Percentiles rank a stretch among this genome's conserved stretches.
Conservation (phyloP, 1,140 invertebrate genomes). For the Drosophila melanica region DNA sequence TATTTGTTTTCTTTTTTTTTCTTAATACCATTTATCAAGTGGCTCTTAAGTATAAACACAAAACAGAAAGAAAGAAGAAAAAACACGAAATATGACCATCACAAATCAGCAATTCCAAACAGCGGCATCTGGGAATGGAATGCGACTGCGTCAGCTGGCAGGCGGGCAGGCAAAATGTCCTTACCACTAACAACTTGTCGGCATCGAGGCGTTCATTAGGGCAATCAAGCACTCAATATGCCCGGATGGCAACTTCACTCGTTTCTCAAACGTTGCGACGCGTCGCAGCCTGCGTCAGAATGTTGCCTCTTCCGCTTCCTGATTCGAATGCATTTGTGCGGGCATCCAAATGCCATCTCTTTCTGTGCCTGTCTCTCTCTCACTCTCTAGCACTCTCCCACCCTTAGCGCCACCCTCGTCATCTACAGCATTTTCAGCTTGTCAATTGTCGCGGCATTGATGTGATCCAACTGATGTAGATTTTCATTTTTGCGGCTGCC, state of each 20-base stretch:
- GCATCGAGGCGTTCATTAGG: conserved; percentile 65
- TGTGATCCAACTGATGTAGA: conserved; percentile 51
- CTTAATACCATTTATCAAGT: conserved; percentile 34
- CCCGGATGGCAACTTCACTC: conserved; percentile 32
- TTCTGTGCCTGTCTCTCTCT: not conserved
- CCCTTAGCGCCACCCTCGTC: not conserved
- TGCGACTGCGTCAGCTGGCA: conserved; percentile 41
- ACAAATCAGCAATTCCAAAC: conserved; percentile 36
- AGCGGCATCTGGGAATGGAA: conserved; percentile 15
- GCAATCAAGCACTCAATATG: conserved; percentile 62
- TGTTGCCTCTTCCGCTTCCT: conserved; percentile 34
- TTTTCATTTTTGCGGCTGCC: conserved; percentile 24
- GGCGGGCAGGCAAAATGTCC: conserved; percentile 39
- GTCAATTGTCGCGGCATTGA: conserved; percentile 48
- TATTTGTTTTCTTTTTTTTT: not conserved
- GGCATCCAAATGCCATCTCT: conserved; percentile 29
- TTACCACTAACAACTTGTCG: conserved; percentile 61
- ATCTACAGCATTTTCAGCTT: conserved; percentile 2
- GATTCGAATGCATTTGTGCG: conserved; percentile 51
- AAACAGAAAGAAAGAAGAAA: no score
- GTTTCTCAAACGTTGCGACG: conserved; percentile 24
- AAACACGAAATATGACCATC: conserved; percentile 12
- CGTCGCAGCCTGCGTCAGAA: conserved; percentile 30
- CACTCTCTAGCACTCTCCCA: conserved; percentile 2
- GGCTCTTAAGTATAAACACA: conserved; percentile 19